Evolutionary conservation across 2,797 vertebrate genomes (phyloP), one percentile per base, ranked within the genome.

Genomic region (Gephyroberyx darwinii): DNA sequence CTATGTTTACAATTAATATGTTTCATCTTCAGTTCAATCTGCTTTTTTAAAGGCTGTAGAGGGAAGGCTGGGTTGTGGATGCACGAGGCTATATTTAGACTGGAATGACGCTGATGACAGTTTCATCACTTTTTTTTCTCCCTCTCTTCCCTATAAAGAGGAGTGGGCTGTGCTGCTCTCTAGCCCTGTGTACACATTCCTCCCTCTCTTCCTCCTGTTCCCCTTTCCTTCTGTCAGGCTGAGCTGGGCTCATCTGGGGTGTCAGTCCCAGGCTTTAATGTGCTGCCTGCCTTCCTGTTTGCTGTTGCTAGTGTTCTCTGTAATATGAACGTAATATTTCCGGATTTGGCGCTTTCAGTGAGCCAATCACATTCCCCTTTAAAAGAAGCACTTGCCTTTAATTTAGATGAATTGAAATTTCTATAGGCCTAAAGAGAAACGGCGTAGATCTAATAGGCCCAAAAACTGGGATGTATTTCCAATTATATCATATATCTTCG

Each of bases 21-120:
- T 13, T 72, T 69, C 59, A 61, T 78, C 81, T 70, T 77, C 12
- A 19, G 54, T 65, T 75, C 75, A 61, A 52, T 78, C 70, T 78
- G 62, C 59, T 33, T 19, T 77, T 75, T 78, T 61, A 63, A 63
- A 75, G 65, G 63, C 75, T 83, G 72, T 14, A 62, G 80, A 86
- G 86, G 81, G 73, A 87, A 83, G 72, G 77, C 83, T 84, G 43
- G 64, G 60, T 73, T 80, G 65, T 50, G 54, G 78, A 84, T 69
- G 80, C 69, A 58, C 65, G 37, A 2, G 8, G 69, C 81, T 91
- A 86, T 89, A 85, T 88, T 91, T 90, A 90, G 86, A 77, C 68
- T 47, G 59, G 61, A 61, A 4, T 84, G 85, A 86, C 50, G 69
- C 63, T 74, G 80, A 79, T 81, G 75, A 81, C 71, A 64, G 73